Evolutionary conservation across 2,888 invertebrate genomes (phyloP).

Genomic region (Oscheius myriophilus): DNA sequence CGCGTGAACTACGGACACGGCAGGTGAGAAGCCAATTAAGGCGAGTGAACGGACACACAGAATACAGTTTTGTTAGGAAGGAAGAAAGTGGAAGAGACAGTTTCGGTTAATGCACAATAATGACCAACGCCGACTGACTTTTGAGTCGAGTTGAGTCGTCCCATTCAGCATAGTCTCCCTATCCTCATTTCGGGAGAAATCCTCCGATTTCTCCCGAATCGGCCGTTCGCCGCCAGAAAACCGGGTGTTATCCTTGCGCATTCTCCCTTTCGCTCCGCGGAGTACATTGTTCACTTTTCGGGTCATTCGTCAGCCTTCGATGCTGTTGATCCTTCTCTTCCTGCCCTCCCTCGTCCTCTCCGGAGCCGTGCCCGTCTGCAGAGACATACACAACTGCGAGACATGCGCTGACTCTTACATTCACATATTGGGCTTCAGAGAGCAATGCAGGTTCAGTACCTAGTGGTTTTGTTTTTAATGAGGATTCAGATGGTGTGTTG

Average conservation of each 20-base stretch:
- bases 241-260: background rate
- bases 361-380: constrained; percentile 65
- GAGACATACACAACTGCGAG: constrained; percentile 60
- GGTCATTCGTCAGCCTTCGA: constrained; percentile 16
- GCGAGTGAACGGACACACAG: too few relatives aligned
- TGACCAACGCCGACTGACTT: too few relatives aligned
- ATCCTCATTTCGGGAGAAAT: too few relatives aligned
- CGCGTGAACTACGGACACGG: background rate
- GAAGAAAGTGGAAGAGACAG: too few relatives aligned
- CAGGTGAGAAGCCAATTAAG: constrained; percentile 5
- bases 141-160: too few relatives aligned
- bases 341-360: constrained; percentile 22
- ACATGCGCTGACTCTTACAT: constrained; percentile 67
- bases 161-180: too few relatives aligned
- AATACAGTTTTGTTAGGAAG: too few relatives aligned
- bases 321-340: constrained; percentile 9
- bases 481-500: constrained; percentile 63
- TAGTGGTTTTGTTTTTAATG: background rate
- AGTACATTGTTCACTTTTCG: constrained; percentile 31
- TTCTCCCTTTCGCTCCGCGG: constrained; percentile 22
- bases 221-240: background rate
- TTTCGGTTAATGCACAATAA: too few relatives aligned
- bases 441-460: constrained; percentile 63
- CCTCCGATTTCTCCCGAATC: too few relatives aligned
- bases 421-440: constrained; percentile 68